Conservation (phyloP, 2,888 invertebrate genomes). For the Zeuzera pyrina region DNA sequence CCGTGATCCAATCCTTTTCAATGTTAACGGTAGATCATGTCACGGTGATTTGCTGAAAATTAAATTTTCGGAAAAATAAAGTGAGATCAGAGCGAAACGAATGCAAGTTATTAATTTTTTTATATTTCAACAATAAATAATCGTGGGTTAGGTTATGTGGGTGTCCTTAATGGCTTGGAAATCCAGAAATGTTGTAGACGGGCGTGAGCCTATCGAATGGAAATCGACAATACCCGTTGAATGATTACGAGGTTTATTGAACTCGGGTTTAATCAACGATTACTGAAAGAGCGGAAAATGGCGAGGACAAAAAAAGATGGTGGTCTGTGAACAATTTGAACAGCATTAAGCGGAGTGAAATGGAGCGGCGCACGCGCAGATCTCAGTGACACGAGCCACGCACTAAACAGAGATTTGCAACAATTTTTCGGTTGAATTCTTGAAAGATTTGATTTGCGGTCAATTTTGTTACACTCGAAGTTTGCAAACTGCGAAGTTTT, state of each 20-base stretch:
- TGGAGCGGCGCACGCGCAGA: constrained; percentile 40
- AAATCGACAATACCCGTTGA: constrained; percentile 28
- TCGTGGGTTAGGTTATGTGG: constrained; percentile 19
- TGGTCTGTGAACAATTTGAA: constrained; percentile 45
- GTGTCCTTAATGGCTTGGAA: constrained; percentile 18
- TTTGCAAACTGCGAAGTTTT: too few species aligned
- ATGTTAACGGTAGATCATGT: constrained; percentile 32
- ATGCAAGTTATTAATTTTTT: constrained; percentile 35
- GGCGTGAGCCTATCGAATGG: constrained; percentile 15
- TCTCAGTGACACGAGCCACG: constrained; percentile 55
- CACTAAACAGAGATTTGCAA: constrained; percentile 28
- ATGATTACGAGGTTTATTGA: constrained; percentile 32
- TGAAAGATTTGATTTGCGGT: too few species aligned
- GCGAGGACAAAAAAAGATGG: constrained; percentile 45
- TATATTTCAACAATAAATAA: constrained; percentile 16
- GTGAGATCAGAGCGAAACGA: constrained; percentile 35
- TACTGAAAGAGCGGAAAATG: constrained; percentile 40
- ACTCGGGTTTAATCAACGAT: constrained; percentile 39
- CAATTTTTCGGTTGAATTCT: too few species aligned
- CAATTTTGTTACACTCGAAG: too few species aligned
- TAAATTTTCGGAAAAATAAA: constrained; percentile 44
- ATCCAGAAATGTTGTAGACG: constrained; percentile 12
- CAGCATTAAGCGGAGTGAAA: constrained; percentile 48
- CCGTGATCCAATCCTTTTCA: constrained; percentile 37
- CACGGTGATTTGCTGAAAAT: constrained; percentile 45